phyloP scores from a whole-genome alignment of 1,140 invertebrate species.

The Brachionus asplanchnoidis region DNA sequence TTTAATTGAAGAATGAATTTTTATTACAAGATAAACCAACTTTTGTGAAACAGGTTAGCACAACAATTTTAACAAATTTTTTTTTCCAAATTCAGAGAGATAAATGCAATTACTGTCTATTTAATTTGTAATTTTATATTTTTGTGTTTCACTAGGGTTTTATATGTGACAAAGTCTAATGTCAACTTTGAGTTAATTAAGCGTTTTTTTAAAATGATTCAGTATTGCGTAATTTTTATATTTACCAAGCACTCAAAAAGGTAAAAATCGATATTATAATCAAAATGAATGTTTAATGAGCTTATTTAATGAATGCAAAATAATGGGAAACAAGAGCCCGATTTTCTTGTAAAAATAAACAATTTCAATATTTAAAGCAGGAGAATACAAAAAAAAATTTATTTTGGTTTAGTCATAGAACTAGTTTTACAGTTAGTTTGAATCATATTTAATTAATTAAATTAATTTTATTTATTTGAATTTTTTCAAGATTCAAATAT shows the following conservation, averaged over 20 bases:
- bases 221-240: background rate
- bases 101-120: background rate
- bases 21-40: background rate
- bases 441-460: background rate
- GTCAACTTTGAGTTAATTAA: background rate
- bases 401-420: background rate
- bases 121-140: background rate
- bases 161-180: background rate
- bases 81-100: background rate
- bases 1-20: background rate
- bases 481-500: background rate
- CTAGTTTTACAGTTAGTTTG: background rate
- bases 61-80: background rate
- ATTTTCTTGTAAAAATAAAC: background rate
- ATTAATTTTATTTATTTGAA: background rate
- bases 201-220: background rate
- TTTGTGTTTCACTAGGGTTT: background rate
- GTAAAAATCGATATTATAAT: background rate
- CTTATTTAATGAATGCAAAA: background rate
- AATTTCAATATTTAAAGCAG: background rate
- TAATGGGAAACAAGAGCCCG: background rate
- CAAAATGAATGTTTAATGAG: conserved; percentile 2
- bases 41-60: background rate
- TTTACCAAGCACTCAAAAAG: background rate
- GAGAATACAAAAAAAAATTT: background rate